These are phyloP conservation scores for Drosophila dunni DNA, from an alignment of 1,140 invertebrate species.

Conservation along the genomic window DNA sequence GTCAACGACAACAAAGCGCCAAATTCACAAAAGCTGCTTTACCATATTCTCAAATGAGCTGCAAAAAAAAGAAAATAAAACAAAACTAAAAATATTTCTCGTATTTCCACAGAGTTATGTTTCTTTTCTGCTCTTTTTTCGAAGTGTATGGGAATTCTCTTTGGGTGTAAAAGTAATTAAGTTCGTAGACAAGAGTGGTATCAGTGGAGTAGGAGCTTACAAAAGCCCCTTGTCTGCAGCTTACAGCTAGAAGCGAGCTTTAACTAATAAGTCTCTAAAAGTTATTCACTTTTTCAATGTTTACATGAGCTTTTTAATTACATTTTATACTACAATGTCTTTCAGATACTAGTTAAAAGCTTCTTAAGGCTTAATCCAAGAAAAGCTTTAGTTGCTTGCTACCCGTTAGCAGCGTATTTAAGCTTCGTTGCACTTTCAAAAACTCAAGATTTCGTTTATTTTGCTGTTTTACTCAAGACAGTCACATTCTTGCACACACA, in stretches of 20 bases:
- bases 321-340: too few species aligned
- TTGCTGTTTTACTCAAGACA: constrained; percentile 27
- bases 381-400: neutral
- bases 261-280: too few species aligned
- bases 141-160: constrained; percentile 12
- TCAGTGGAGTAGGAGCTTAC: neutral
- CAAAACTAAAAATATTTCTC: constrained; percentile 37
- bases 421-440: neutral
- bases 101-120: constrained; percentile 38
- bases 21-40: constrained; percentile 68
- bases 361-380: neutral
- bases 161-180: neutral
- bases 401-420: neutral
- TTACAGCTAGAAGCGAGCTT: neutral
- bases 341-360: neutral
- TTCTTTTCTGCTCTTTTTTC: constrained; percentile 1
- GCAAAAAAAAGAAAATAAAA: neutral
- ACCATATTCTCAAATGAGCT: constrained; percentile 70
- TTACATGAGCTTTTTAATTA: too few species aligned
- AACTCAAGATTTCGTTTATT: constrained; percentile 1
- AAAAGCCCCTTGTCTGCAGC: neutral
- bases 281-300: too few species aligned
- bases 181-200: too few species aligned
- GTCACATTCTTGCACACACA: constrained; percentile 31
- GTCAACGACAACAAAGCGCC: constrained; percentile 66